phyloP scores from a whole-genome alignment of 92 coral and sea anemone genomes.

The Isaurus tuberculatus region DNA sequence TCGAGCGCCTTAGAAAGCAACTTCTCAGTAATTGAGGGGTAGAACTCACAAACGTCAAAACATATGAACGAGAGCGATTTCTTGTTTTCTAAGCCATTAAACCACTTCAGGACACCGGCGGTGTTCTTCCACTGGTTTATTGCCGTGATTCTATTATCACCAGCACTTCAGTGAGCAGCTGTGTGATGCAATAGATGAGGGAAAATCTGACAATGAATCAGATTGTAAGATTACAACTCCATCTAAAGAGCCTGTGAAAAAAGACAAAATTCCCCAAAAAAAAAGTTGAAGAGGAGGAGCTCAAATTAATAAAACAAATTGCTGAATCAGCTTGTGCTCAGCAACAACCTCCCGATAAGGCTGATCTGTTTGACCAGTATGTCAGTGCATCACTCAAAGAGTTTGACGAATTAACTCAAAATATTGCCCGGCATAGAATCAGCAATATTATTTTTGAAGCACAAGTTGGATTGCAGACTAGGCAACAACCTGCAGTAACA shows the following conservation, averaged over 20 bases:
- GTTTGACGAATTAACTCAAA: slow-evolving; percentile 26
- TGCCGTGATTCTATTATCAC: too few species aligned
- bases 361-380: slow-evolving; percentile 47
- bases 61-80: too few species aligned
- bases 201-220: slow-evolving; percentile 1
- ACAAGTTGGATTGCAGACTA: slow-evolving; percentile 15
- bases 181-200: slow-evolving; percentile 3
- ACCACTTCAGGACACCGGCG: too few species aligned
- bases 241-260: slow-evolving; percentile 1
- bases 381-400: slow-evolving; percentile 29
- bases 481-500: slow-evolving; percentile 13
- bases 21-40: too few species aligned
- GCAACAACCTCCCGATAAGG: slow-evolving; percentile 18
- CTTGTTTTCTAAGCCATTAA: too few species aligned
- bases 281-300: slow-evolving; percentile 41
- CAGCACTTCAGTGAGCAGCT: slow-evolving; percentile 22
- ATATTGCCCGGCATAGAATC: slow-evolving; percentile 34
- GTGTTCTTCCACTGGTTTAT: too few species aligned
- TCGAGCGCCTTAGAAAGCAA: too few species aligned
- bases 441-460: slow-evolving; percentile 30
- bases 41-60: too few species aligned
- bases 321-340: slow-evolving; percentile 17
- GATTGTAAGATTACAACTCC: slow-evolving; percentile 10
- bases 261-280: slow-evolving; percentile 27
- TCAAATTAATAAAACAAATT: slow-evolving; percentile 27